Percentiles rank a stretch among this genome's conserved stretches.
phyloP scores from a whole-genome alignment of 2,888 invertebrate species.

The Stenotaenia linearis region DNA sequence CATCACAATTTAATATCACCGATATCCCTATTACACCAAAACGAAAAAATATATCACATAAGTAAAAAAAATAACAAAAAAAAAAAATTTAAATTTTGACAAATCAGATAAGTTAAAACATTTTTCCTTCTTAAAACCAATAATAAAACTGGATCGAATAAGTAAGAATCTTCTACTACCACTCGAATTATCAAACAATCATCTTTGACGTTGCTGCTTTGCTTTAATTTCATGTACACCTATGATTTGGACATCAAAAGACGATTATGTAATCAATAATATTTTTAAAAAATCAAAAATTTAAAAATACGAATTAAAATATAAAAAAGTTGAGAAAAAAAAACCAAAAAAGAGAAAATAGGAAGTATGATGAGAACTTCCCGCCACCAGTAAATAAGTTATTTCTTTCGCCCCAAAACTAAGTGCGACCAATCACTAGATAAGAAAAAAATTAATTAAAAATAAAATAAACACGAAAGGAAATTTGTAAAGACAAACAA shows the following conservation, averaged over 20 bases:
- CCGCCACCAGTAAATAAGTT: not conserved
- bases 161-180: no score
- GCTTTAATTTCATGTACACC: not conserved
- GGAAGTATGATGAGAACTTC: constrained; percentile 47
- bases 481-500: no score
- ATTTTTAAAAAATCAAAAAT: not conserved
- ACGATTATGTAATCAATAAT: not conserved
- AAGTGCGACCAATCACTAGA: not conserved
- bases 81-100: constrained; percentile 12
- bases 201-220: not conserved
- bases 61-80: constrained; percentile 33
- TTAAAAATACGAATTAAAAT: not conserved
- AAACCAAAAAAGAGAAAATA: constrained; percentile 47
- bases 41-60: no score
- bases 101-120: not conserved
- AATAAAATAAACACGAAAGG: no score
- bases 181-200: not conserved
- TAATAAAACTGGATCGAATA: not conserved
- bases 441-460: no score
- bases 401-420: not conserved
- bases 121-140: not conserved
- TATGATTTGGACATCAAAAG: not conserved
- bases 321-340: no score
- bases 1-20: no score
- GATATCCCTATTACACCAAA: not conserved